Evolutionary conservation across 2,888 invertebrate genomes (phyloP).

Genomic region (Dasysyrphus tricinctus): DNA sequence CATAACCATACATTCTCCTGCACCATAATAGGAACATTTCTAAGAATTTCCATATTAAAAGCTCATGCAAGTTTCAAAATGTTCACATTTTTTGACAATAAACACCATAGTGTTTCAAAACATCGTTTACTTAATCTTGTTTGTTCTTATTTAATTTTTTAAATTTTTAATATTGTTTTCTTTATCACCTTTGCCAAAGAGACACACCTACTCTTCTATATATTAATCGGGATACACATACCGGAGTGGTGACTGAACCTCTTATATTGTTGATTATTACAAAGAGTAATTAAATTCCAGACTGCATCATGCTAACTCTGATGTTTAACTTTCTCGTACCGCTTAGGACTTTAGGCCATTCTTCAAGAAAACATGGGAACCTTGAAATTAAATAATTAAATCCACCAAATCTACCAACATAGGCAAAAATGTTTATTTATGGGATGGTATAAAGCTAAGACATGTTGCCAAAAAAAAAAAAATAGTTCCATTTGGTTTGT

Average conservation of each 20-base stretch:
- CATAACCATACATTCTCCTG: no score
- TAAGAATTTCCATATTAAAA: no score
- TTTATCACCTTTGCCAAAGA: no score
- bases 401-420: not conserved
- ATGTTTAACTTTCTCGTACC: not conserved
- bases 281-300: not conserved
- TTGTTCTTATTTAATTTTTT: no score
- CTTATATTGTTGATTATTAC: not conserved
- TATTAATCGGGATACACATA: not conserved
- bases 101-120: no score
- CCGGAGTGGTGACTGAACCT: not conserved
- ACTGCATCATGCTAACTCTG: not conserved
- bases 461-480: not conserved
- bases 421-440: not conserved
- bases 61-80: no score
- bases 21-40: no score
- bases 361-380: not conserved
- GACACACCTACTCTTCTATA: no score
- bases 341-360: not conserved
- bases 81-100: no score
- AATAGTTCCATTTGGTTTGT: not conserved
- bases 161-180: no score
- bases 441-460: not conserved
- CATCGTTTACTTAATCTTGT: no score
- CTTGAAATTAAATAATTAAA: not conserved